Conservation (phyloP, 2,797 vertebrate genomes). For the Cygnus olor region DNA sequence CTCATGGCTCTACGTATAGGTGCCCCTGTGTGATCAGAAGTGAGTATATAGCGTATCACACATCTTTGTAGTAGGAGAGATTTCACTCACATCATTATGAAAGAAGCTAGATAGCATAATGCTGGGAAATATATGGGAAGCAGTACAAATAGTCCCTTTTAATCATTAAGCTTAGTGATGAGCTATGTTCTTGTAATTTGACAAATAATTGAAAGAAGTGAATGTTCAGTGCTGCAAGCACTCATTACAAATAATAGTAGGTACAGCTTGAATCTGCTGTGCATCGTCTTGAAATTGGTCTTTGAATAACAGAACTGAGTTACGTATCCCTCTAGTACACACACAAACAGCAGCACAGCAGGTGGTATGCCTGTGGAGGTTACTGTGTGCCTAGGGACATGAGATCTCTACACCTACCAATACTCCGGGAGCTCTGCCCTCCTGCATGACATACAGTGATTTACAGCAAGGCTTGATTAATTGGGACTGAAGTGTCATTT, state of each 20-base stretch:
- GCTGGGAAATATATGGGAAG: not conserved
- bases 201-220: not conserved
- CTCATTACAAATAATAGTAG: not conserved
- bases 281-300: not conserved
- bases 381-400: not conserved
- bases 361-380: not conserved
- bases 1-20: not conserved
- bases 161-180: not conserved
- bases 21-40: not conserved
- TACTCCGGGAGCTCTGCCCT: not conserved
- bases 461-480: not conserved
- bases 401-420: not conserved
- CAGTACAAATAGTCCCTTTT: not conserved
- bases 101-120: not conserved
- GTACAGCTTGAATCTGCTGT: not conserved
- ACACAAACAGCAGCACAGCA: fast-evolving
- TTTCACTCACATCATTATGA: not conserved
- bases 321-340: fast-evolving
- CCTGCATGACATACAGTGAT: not conserved
- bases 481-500: not conserved
- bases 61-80: not conserved
- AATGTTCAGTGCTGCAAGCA: not conserved
- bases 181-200: not conserved
- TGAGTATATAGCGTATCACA: not conserved
- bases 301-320: not conserved